Base-by-base conservation (phyloP, 2,888 invertebrate species). In the Meiosimyza decipiens region DNA sequence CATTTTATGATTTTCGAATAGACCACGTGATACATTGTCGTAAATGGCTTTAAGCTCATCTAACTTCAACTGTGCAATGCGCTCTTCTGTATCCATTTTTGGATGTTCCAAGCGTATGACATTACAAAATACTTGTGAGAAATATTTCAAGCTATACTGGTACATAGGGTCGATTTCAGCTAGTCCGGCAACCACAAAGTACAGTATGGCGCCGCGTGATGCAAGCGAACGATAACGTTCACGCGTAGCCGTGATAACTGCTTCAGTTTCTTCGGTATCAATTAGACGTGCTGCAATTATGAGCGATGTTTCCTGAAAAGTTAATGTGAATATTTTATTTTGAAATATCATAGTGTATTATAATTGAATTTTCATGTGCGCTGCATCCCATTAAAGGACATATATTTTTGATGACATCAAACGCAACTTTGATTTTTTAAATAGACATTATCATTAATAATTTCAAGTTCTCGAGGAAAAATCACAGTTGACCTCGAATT, bases 131-230 rank as follows among this genome's bases (percentile, higher is more conserved):
- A 97, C 91, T 73, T 86, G 82, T 0, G 91, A 94, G 83, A 97
- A 97, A 88, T 96, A 97, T 80, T 94, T 95, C 52, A 97, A 88
- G 0, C 96, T 97, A 87, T 94, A 97, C 87, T 98, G 97, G 87
- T 98, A 98, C 97, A 97, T 97, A 0, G 96, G 95, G 87, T 98
- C 97, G 73, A 98, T 94, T 80, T 95, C 94, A 0, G 95, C 93
- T 18, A 98, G 88, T 82, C 93, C 93, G 0, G 95, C 94, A 3
- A 97, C 95, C 0, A 96, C 95, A 85, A 97, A 97, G 87, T 95
- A 98, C 6, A 98, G 88, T 18, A 95, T 93, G 0, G 97, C 95
- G 1, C 97, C 97, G 76, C 96, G 91, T 0, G 92, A 93, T 0
- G 97, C 96, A 9, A 97, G 93, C 0, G 92, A 90, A 47, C 95